A percentile compares a stretch with the other conserved stretches of the same genome.
Conservation (phyloP, 1,140 invertebrate genomes). For the Sitobion miscanthi region DNA sequence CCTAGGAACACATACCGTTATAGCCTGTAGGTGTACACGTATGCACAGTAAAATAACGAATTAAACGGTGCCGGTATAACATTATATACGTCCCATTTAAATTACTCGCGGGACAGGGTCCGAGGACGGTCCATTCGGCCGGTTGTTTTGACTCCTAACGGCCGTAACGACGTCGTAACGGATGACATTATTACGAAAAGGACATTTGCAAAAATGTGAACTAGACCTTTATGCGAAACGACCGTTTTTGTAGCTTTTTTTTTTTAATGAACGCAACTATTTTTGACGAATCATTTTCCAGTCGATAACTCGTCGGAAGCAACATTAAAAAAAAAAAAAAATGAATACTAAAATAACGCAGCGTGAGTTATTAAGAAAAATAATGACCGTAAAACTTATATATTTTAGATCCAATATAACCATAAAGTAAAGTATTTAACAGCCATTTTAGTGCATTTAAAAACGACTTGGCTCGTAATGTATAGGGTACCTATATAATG, state of each 20-base stretch:
- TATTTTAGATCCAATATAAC: slow-evolving; percentile 21
- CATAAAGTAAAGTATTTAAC: slow-evolving; percentile 8
- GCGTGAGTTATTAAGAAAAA: background rate
- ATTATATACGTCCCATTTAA: slow-evolving; percentile 16
- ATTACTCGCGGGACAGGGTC: background rate
- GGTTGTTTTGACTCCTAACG: background rate
- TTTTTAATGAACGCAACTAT: background rate
- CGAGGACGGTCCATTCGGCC: background rate
- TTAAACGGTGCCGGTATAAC: background rate
- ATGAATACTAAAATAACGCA: no score
- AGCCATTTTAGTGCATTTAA: background rate
- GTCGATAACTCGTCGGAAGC: slow-evolving; percentile 8
- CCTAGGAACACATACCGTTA: background rate
- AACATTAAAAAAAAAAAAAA: slow-evolving; percentile 19
- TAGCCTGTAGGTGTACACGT: background rate
- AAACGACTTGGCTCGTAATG: background rate
- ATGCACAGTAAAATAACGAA: background rate
- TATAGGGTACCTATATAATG: background rate
- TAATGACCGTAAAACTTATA: slow-evolving; percentile 6
- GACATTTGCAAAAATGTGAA: background rate
- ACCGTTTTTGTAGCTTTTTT: background rate
- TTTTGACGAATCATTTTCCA: slow-evolving; percentile 35
- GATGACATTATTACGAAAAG: slow-evolving; percentile 32
- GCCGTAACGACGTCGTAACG: slow-evolving; percentile 32
- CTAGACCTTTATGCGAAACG: slow-evolving; percentile 27